Evolutionary conservation across 2,797 vertebrate genomes (phyloP), one percentile per base, ranked within the genome.

Genomic region (Mus spretus): DNA sequence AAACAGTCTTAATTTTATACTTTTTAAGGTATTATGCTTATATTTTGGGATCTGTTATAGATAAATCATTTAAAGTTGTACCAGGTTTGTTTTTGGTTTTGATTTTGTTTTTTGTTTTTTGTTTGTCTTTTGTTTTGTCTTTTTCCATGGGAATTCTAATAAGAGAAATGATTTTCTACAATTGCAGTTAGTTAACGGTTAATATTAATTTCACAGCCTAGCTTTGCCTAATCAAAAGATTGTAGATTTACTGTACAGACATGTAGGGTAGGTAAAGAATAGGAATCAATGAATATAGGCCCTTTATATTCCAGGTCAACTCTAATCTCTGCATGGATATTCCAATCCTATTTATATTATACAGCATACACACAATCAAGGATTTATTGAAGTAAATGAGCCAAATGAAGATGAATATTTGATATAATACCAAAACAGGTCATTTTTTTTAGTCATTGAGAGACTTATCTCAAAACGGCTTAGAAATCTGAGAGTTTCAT

Each of bases 141-240:
- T 93, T 85, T 89, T 59, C 72, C 34, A 57, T 59, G 11, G 50
- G 22, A 61, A 85, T 47, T 61, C 87, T 85, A 93, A 53, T 59
- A 65, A 47, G 37, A 83, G 8, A 78, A 84, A 85, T 50, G 15
- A 63, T 26, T 65, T 79, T 79, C n/a, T 74, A 40, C 70, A 84
- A 50, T 40, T 94, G 31, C 65, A 90, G 61, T 90, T 77, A 74
- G 40, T 31, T 10, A 50, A 81, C 34, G 90, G 53, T 91, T 53
- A 93, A 28, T 44, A 57, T 67, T 96, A 80, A 94, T 67, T 83
- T 79, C 37, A 77, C 9, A 5, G 53, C 8, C 89, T 9, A 86
- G 24, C 44, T 90, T 90, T 90, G 8, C 59, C 57, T 90, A 79
- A 92, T n/a, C n/a, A 90, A 78, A 47, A 90, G 17, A 80, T 88